phyloP scores from a whole-genome alignment of 2,113 vertebrate genomes.

The Synodontis membranacea region DNA sequence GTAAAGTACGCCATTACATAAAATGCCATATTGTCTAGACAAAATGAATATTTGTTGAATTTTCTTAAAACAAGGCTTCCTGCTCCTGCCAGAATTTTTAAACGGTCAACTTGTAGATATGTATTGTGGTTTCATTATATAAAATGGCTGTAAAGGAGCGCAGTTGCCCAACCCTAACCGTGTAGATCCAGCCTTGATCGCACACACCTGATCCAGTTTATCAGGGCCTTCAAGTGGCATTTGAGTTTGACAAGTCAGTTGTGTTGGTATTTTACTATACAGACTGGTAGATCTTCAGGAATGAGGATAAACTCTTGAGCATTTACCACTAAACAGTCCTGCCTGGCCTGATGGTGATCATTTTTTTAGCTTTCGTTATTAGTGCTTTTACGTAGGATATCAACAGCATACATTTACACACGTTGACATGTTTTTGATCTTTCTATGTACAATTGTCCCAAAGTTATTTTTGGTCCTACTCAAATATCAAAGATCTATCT shows the following conservation, averaged over 20 bases:
- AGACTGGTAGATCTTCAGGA: background rate
- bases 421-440: background rate
- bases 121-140: background rate
- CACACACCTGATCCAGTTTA: slow-evolving; percentile 17
- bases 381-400: background rate
- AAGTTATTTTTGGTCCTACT: background rate
- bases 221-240: slow-evolving; percentile 10
- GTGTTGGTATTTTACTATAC: background rate
- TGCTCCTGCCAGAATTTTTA: background rate
- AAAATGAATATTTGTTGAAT: background rate
- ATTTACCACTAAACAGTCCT: background rate
- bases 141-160: background rate
- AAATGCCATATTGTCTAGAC: background rate
- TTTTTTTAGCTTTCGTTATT: background rate
- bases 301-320: background rate
- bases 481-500: background rate
- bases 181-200: background rate
- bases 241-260: background rate
- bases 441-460: background rate
- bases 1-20: background rate
- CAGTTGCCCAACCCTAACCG: background rate
- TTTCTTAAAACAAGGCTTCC: background rate
- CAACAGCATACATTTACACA: background rate
- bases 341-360: background rate
- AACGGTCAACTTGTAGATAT: background rate